Conservation (phyloP, 2,113 vertebrate species). For the Caranx ignobilis region DNA sequence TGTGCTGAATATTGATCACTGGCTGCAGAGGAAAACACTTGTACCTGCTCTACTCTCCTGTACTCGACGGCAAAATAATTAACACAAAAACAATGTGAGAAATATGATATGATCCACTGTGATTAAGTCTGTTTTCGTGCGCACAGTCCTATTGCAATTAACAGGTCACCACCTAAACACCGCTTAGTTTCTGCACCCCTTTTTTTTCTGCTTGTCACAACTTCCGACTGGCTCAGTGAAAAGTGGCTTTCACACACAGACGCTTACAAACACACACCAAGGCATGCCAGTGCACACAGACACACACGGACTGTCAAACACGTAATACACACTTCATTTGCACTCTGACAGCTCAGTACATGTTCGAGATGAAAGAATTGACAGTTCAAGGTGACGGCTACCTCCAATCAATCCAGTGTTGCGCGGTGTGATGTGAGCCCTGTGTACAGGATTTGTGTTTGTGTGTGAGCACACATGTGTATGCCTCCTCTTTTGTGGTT, state of each 20-base stretch:
- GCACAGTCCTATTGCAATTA: conserved; percentile 19
- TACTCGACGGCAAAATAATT: background rate
- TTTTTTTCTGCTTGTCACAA: conserved; percentile 14
- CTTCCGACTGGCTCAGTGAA: conserved; percentile 29
- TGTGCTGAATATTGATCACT: background rate
- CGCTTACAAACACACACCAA: background rate
- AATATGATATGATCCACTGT: background rate
- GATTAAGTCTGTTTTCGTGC: background rate
- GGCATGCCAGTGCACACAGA: conserved; percentile 7
- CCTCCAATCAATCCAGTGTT: conserved; percentile 61
- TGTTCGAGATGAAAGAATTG: conserved; percentile 69
- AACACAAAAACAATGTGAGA: background rate
- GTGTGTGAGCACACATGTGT: conserved; percentile 30
- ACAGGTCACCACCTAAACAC: background rate
- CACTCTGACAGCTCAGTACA: conserved; percentile 68
- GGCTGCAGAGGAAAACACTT: background rate
- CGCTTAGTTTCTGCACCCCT: conserved; percentile 2
- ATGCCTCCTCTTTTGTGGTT: conserved; percentile 49
- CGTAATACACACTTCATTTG: conserved; percentile 68
- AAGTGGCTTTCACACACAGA: conserved; percentile 22
- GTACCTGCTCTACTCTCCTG: background rate
- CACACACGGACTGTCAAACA: conserved; percentile 28
- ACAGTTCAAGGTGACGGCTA: conserved; percentile 78
- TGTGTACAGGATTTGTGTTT: conserved; percentile 44
- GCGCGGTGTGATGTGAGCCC: conserved; percentile 45